Base-by-base conservation (phyloP, 2,888 invertebrate species). In the Drepana falcataria region DNA sequence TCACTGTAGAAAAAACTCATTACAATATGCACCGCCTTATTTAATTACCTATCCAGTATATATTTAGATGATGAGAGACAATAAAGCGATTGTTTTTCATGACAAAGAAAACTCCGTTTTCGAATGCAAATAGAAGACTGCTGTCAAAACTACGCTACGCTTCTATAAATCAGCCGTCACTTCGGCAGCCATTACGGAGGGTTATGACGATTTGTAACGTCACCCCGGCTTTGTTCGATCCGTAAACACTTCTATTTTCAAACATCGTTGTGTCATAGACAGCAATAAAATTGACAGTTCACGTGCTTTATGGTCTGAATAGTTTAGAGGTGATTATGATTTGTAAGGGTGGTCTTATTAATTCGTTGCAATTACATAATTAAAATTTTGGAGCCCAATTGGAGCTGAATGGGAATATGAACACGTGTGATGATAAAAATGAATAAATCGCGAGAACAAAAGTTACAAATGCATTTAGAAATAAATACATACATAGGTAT, bases 171-270 rank as follows among this genome's bases (percentile, higher is more conserved):
- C 67, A 70, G 62, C 76, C 74, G 79, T 74, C 80, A 71, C 67
- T 64, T 62, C 55, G 65, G 55, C 57, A 66, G 68, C 66, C 78
- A 71, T 75, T 75, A 77, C 73, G 66, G 74, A 63, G 65, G 74
- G 75, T 79, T 80, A 78, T 79, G 78, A 80, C 79, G 72, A 79
- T 80, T 78, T 76, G 77, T 79, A 73, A 73, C 66, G 59, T 67
- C 64, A 65, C 69, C 73, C 79, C 65, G 66, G 69, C 71, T 74
- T 65, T 63, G 69, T 65, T 66, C 56, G 56, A 68, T 64, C 59
- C 69, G 69, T 75, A 74, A 75, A 79, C 69, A 70, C 60, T 66
- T 73, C 76, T 77, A 77, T 77, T 74, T 74, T 67, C 66, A 74
- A 68, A 65, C 62, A 9, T 44, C 7, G 44, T 44, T 44, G 44